These are phyloP conservation scores for Equus quagga DNA, from an alignment of 2,113 vertebrate genomes.

Conservation along the genomic window DNA sequence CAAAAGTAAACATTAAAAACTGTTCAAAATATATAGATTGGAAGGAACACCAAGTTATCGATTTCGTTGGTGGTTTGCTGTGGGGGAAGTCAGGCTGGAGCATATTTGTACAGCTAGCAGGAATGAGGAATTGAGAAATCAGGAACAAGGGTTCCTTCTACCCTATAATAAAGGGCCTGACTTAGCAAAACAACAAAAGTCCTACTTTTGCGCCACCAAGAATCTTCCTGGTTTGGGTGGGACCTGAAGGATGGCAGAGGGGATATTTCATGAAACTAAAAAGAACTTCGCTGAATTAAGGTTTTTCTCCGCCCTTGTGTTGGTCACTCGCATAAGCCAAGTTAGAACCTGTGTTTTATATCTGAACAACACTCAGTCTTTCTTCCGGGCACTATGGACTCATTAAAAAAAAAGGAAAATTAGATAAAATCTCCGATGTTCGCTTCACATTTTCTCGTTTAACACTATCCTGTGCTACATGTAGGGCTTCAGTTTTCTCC, in stretches of 20 bases:
- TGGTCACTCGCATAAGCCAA: background rate
- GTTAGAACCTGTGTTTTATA: background rate
- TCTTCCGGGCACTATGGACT: background rate
- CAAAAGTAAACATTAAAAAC: background rate
- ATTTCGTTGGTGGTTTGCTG: background rate
- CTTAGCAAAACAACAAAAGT: constrained; percentile 57
- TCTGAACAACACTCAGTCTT: background rate
- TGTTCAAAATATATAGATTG: background rate
- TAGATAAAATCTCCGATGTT: background rate
- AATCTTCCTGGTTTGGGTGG: constrained; percentile 22
- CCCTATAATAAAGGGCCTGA: constrained; percentile 57
- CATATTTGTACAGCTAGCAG: constrained; percentile 1
- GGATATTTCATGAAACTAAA: background rate
- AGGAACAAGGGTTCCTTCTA: constrained; percentile 57
- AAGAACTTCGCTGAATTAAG: constrained; percentile 56
- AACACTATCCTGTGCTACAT: background rate
- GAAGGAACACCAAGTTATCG: background rate
- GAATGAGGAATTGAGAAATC: constrained; percentile 69
- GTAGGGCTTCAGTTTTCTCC: background rate
- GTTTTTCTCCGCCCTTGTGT: background rate
- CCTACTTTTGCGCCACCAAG: background rate
- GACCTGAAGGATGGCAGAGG: background rate
- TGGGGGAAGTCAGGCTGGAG: background rate
- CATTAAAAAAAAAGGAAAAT: background rate
- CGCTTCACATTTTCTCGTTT: background rate